Conservation (phyloP, 2,113 vertebrate genomes). For the Odontophorus gujanensis region DNA sequence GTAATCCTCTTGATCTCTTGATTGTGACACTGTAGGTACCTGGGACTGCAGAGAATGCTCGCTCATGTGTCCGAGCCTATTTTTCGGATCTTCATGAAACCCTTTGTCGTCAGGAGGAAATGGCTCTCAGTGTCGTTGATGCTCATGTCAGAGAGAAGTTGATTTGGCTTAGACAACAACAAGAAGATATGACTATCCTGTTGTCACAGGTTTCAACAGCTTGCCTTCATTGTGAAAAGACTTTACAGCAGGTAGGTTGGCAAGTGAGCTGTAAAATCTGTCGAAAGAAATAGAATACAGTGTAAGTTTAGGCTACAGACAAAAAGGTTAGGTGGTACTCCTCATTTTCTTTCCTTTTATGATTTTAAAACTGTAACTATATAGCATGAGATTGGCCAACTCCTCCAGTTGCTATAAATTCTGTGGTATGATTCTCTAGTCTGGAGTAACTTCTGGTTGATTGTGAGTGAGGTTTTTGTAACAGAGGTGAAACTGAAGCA, state of each 20-base stretch:
- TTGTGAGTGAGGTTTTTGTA: background rate
- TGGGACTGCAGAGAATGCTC: conserved; percentile 95
- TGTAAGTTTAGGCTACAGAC: background rate
- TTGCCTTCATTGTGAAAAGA: conserved; percentile 98
- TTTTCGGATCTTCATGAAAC: conserved; percentile 98
- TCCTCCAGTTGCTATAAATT: background rate
- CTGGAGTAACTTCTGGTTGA: background rate
- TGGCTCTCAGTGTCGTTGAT: conserved; percentile 97
- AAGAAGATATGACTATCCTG: conserved; percentile 98
- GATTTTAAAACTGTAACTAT: background rate
- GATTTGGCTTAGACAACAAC: conserved; percentile 97
- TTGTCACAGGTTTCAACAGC: conserved; percentile 97
- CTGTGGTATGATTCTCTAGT: background rate
- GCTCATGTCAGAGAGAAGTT: conserved; percentile 95
- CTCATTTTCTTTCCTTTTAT: background rate
- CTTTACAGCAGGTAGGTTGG: conserved; percentile 91
- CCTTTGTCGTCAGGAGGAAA: conserved; percentile 97
- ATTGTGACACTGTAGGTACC: conserved; percentile 81
- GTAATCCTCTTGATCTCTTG: background rate
- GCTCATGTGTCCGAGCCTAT: conserved; percentile 96
- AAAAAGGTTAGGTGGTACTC: background rate
- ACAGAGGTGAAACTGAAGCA: background rate
- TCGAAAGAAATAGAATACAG: background rate
- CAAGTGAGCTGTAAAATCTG: background rate
- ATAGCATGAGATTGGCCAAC: background rate